Base-by-base conservation (phyloP, 1,140 invertebrate genomes). In the Acyrthosiphon pisum region DNA sequence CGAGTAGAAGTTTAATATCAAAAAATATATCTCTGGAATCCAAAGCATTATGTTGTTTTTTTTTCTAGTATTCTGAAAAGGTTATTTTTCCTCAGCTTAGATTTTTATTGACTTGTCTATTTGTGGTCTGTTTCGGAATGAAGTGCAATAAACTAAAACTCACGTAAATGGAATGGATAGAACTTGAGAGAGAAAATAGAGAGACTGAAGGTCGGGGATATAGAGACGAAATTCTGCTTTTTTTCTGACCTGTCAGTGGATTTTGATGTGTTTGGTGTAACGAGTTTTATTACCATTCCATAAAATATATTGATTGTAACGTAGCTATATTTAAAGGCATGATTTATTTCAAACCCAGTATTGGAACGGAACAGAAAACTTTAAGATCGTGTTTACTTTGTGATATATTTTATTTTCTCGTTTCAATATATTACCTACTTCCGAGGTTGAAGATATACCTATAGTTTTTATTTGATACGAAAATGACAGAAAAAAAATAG, bases 41-140 rank as follows among this genome's bases (percentile, higher is more conserved):
- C 30, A n/a, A 68, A 68, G n/a, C 60, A 68, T 68, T n/a, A 6
- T 18, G 30, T 20, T 11, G 23, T 84, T 44, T 41, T 41, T 41
- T 41, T 84, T 41, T 44, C 37, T 14, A 35, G 20, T 18, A 84
- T 84, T 44, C 9, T 0, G 44, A n/a, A 76, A n/a, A 30, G 1
- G 14, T 14, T 76, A 76, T 68, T 68, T 76, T 50, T 22, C 18
- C 22, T 35, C 18, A 23, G 30, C 46, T 50, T 50, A 20, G n/a
- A 20, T 50, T 88, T 87, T 88, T 35, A 88, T 88, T 88, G 86
- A 88, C 30, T n/a, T 50, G 46, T 50, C 46, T 86, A 26, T 44
- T 88, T 50, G 6, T 48, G 44, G 86, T 88, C n/a, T 50, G 46
- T n/a, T 88, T n/a, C 0, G 7, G 7, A 88, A 50, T 18, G n/a